Evolutionary conservation across 2,888 invertebrate genomes (phyloP), one percentile per base, ranked within the genome.

Genomic region (Pollenia angustigena): DNA sequence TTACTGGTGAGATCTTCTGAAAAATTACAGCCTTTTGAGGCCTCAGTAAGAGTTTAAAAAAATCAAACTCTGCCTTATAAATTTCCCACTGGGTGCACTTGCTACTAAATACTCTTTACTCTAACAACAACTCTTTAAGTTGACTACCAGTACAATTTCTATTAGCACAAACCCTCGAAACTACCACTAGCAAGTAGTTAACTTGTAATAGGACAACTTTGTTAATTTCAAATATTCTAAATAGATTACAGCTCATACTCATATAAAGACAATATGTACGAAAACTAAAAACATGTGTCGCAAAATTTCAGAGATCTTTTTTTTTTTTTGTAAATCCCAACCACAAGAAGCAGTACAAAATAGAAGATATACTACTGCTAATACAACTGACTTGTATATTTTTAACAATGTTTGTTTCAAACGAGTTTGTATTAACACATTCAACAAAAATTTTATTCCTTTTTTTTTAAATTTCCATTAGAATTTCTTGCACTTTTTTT

Each of bases 381-480:
- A 23, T 23, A 56, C 44, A 82, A 62, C 32, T 6, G 32, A 6
- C 32, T 32, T 32, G 32, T 32, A 32, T 32, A 32, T 32, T 32
- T 32, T 1, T 32, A 32, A 32, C 2, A 2, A 2, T 32, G 4
- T 32, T 32, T 32, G 32, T 2, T 42, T 8, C 23, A 52, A 74
- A 81, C 74, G 56, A 74, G 74, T 50, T 58, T 74, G 56, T 81
- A 74, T 74, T 74, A 76, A 76, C 62, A 85, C 56, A 82, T 62
- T 54, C 56, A 85, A 69, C 64, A 46, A 74, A 64, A 32, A 52
- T 50, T 40, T 62, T 23, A 4, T 56, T 14, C 18, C 18, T 50
- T 50, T 62, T 50, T 62, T 50, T 18, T 48, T 18, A 14, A 12
- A 64, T 52, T 75, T 75, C 32, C 32, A 44, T 50, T 75, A 46